A percentile compares a stretch with the other conserved stretches of the same genome.
These are phyloP conservation scores for Toxotes jaculatrix DNA, from an alignment of 2,113 vertebrate genomes.

Conservation along the genomic window DNA sequence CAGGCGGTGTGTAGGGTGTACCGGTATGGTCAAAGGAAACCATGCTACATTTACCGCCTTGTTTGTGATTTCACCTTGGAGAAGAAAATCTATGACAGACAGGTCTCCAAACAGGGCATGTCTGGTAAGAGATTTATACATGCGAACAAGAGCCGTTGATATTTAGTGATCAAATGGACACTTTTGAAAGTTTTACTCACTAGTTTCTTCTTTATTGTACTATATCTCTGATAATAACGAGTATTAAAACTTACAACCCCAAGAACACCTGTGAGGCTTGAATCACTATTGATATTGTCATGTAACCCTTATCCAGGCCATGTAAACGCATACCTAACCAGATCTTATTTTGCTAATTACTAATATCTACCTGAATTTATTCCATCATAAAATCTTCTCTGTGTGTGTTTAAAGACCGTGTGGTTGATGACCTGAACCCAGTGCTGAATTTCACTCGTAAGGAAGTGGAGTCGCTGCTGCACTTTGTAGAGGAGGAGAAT, in stretches of 20 bases:
- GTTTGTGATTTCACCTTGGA: constrained; percentile 98
- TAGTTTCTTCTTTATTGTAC: neutral
- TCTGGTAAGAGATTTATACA: constrained; percentile 86
- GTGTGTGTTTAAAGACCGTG: constrained; percentile 87
- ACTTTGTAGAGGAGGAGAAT: constrained; percentile 97
- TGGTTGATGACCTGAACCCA: constrained; percentile 98
- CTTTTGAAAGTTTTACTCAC: neutral
- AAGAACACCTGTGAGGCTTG: neutral
- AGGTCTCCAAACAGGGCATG: constrained; percentile 99
- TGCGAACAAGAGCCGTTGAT: neutral
- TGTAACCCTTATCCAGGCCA: neutral
- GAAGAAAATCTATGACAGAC: constrained; percentile 99
- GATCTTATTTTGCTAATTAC: neutral
- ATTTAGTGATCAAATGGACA: neutral
- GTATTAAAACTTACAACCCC: neutral
- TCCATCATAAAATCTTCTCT: neutral
- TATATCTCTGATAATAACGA: neutral
- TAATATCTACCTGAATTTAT: neutral
- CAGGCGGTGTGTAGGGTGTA: constrained; percentile 98
- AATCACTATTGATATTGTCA: neutral
- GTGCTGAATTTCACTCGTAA: constrained; percentile 96
- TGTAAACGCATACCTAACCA: neutral
- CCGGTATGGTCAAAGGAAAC: constrained; percentile 97
- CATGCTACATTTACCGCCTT: constrained; percentile 95
- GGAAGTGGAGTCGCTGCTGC: constrained; percentile 98